phyloP scores from a whole-genome alignment of 30 jellyfish, hydroid and myxozoan species.

The Catostylus mosaicus region DNA sequence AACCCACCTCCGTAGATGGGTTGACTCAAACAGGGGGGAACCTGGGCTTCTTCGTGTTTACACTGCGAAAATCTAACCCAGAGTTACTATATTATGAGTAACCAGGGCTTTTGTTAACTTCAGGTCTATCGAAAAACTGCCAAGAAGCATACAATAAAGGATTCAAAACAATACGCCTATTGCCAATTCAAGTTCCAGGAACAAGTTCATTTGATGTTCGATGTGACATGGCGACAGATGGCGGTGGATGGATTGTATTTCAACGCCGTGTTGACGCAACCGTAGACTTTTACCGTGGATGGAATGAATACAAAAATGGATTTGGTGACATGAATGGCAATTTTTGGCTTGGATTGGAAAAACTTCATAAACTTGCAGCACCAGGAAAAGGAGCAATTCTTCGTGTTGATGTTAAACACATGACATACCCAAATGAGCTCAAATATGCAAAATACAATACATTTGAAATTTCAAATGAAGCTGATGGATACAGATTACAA shows the following conservation, averaged over 20 bases:
- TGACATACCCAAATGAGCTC: neutral
- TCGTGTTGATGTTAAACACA: conserved; percentile 28
- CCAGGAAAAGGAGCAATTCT: conserved; percentile 16
- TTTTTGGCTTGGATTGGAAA: conserved; percentile 44
- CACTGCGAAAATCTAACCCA: too few relatives aligned
- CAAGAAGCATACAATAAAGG: neutral
- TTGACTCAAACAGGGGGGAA: too few relatives aligned
- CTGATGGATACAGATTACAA: conserved; percentile 14
- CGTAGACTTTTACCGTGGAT: conserved; percentile 26
- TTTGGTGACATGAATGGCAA: conserved; percentile 28
- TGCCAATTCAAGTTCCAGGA: conserved; percentile 1
- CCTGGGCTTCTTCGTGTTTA: too few relatives aligned
- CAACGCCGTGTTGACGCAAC: conserved; percentile 42
- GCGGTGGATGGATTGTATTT: conserved; percentile 57
- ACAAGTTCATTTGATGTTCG: neutral
- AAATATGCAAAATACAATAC: conserved; percentile 34
- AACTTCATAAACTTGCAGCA: conserved; percentile 13
- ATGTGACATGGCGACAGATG: conserved; percentile 55
- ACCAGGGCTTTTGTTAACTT: too few relatives aligned
- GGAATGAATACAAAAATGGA: conserved; percentile 45
- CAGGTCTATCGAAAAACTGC: neutral
- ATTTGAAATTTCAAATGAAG: conserved; percentile 32
- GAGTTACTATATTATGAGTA: too few relatives aligned
- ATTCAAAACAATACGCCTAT: neutral
- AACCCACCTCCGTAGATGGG: too few relatives aligned